Base-by-base conservation (phyloP, 2,113 vertebrate genomes). In the Danionella cerebrum region DNA sequence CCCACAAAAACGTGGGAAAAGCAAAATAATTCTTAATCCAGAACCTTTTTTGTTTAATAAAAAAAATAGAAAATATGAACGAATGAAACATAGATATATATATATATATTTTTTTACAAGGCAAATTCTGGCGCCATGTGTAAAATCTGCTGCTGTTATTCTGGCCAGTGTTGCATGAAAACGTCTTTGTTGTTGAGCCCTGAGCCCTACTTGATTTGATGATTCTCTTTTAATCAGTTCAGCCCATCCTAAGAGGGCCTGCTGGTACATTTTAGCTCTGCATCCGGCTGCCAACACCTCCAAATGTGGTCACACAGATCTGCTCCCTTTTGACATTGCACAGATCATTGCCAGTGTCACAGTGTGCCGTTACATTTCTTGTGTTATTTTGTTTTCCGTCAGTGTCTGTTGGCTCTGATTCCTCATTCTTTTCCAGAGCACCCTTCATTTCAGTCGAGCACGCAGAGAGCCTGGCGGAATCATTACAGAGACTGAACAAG, bases 241-340 rank as follows among this genome's bases (percentile, higher is more conserved):
- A 69, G 1, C 24, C 16, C 11, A 18, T 48, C 50, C 59, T 69
- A 59, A 11, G 22, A 42, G 21, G 16, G 29, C 35, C 14, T 33
- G 48, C 33, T 59, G 36, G 27, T 51, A 48, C 41, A 31, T 52
- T 51, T 47, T 6, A 19, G n/a, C 38, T 58, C 36, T 38, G 35
- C 38, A 59, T 51, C 35, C 33, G 27, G 45, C 27, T 38, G 45
- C 60, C 35, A 47, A 45, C 38, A 54, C 62, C 60, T 63, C 38
- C 38, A 58, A 57, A 65, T 74, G 10, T 22, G 16, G 52, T 74
- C 51, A 66, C 47, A 24, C 67, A 31, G 62, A 52, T 65, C 58
- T 54, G 55, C 48, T 70, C 38, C 29, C 44, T 70, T 52, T 70
- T 35, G 18, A 59, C 54, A 41, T 39, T 11, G 45, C 18, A 14